Evolutionary conservation across 1,140 invertebrate species (phyloP).

Genomic region (Lepidurus apus): DNA sequence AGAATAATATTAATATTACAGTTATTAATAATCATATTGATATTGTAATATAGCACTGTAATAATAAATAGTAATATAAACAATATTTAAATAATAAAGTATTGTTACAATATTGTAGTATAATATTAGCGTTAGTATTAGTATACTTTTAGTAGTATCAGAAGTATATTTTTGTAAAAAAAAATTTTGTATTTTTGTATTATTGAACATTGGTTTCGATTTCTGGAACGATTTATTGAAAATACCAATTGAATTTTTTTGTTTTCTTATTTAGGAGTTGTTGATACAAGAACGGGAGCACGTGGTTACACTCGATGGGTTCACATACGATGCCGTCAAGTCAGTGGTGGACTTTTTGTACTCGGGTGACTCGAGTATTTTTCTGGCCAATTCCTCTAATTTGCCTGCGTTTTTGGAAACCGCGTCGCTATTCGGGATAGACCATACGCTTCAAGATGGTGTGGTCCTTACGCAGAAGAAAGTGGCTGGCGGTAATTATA

Average conservation of each 20-base stretch:
- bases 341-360: not conserved
- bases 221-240: not conserved
- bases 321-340: not conserved
- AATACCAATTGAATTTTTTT: not conserved
- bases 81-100: no score
- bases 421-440: not conserved
- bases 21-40: no score
- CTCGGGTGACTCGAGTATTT: not conserved
- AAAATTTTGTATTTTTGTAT: no score
- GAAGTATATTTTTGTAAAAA: no score
- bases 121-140: no score
- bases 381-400: constrained; percentile 4
- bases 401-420: not conserved
- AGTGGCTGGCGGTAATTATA: not conserved
- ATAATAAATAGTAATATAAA: no score
- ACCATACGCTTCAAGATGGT: constrained; percentile 8
- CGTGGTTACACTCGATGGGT: not conserved
- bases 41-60: no score
- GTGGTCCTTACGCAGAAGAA: not conserved
- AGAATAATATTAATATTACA: no score
- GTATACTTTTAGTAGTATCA: no score
- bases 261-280: not conserved
- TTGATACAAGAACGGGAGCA: not conserved
- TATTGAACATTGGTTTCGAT: not conserved
- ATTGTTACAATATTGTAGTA: no score